phyloP scores from a whole-genome alignment of 1,140 invertebrate species.

The Bombyx mori region ASM3026992v2 NC_085115.1:6668001-6668500 shows the following conservation, averaged over 20 bases:
- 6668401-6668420: conserved; percentile 60
- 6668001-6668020: conserved; percentile 48
- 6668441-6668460: conserved; percentile 64
- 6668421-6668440: conserved; percentile 57
- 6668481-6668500: conserved; percentile 43
- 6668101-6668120: conserved; percentile 46
- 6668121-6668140: conserved; percentile 63
- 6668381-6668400: conserved; percentile 65
- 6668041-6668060: conserved; percentile 24
- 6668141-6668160: conserved; percentile 41
- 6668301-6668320: conserved; percentile 31
- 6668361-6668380: conserved; percentile 57
- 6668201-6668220: conserved; percentile 36
- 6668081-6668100: conserved; percentile 37
- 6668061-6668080: conserved; percentile 36
- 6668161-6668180: conserved; percentile 49
- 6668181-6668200: conserved; percentile 43
- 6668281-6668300: conserved; percentile 49
- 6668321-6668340: conserved; percentile 41
- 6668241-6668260: conserved; percentile 31
- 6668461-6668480: conserved; percentile 62
- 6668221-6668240: conserved; percentile 50
- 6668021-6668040: not conserved
- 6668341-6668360: conserved; percentile 48
- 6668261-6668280: conserved; percentile 44